These are phyloP conservation scores for Sphaerodactylus townsendi DNA, from an alignment of 2,113 vertebrate species.

Conservation along the genomic window DNA sequence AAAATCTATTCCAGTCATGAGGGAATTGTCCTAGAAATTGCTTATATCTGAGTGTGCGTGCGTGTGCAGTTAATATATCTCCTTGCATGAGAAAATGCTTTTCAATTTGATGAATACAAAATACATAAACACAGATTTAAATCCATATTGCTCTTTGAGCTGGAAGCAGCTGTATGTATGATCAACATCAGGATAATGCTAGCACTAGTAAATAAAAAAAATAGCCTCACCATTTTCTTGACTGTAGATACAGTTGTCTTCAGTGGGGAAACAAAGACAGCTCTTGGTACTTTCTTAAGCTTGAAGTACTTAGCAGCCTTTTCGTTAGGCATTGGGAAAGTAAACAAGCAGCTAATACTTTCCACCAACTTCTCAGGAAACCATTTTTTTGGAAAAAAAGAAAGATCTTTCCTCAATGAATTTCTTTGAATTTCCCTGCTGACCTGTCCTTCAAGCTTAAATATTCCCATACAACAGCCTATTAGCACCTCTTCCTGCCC, in stretches of 20 bases:
- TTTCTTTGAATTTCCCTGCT: neutral
- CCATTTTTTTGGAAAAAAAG: neutral
- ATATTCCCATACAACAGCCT: neutral
- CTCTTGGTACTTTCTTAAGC: neutral
- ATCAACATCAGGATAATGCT: neutral
- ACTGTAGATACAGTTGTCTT: neutral
- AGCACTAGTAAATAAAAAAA: neutral
- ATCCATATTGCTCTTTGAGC: neutral
- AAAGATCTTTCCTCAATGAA: neutral
- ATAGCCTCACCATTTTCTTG: neutral
- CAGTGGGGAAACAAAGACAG: too few relatives aligned
- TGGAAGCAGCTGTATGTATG: slow-evolving; percentile 1
- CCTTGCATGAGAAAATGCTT: neutral
- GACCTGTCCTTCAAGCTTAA: too few relatives aligned
- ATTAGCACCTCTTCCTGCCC: neutral
- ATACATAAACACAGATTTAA: neutral
- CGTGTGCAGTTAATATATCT: neutral
- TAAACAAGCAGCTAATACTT: neutral
- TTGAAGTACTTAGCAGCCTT: neutral
- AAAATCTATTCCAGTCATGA: neutral
- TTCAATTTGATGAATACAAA: neutral
- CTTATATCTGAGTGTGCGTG: neutral
- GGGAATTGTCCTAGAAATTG: neutral
- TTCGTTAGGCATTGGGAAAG: neutral
- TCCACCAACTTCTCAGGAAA: neutral